Conservation (phyloP, 2,113 vertebrate genomes). For the Hemicordylus capensis region DNA sequence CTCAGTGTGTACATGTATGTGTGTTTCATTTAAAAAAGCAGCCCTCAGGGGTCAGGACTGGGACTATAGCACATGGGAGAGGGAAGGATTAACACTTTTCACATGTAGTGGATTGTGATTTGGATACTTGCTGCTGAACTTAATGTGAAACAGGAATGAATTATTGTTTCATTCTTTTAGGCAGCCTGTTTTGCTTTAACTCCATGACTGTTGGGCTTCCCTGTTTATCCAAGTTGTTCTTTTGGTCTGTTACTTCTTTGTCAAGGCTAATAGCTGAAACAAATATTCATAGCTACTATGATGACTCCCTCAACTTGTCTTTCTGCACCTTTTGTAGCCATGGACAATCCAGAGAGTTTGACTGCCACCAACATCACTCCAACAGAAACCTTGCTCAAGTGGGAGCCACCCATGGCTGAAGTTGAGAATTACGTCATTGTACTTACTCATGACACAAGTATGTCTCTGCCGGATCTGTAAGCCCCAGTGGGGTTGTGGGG, state of each 20-base stretch:
- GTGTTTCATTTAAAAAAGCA: too few species aligned
- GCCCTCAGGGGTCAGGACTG: too few species aligned
- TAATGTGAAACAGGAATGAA: neutral
- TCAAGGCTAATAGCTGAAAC: neutral
- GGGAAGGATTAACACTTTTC: too few species aligned
- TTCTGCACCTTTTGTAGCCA: slow-evolving; percentile 76
- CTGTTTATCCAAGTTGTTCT: neutral
- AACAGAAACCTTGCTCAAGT: slow-evolving; percentile 87
- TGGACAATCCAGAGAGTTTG: slow-evolving; percentile 90
- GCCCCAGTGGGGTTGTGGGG: neutral
- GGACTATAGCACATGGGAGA: too few species aligned
- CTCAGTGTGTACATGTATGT: too few species aligned
- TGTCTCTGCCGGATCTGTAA: neutral
- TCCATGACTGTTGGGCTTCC: neutral
- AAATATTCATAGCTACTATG: neutral
- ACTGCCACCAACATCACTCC: slow-evolving; percentile 89
- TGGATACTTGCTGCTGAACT: neutral
- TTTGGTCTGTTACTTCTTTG: neutral
- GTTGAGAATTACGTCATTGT: slow-evolving; percentile 92
- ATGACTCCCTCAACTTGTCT: slow-evolving; percentile 10
- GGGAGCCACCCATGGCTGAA: slow-evolving; percentile 83
- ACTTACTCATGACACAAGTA: slow-evolving; percentile 85
- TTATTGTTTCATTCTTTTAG: neutral
- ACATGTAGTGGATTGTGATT: neutral
- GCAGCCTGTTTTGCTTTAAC: neutral